Evolutionary conservation across 2,797 vertebrate species (phyloP).

Genomic region (Psittacula echo): DNA sequence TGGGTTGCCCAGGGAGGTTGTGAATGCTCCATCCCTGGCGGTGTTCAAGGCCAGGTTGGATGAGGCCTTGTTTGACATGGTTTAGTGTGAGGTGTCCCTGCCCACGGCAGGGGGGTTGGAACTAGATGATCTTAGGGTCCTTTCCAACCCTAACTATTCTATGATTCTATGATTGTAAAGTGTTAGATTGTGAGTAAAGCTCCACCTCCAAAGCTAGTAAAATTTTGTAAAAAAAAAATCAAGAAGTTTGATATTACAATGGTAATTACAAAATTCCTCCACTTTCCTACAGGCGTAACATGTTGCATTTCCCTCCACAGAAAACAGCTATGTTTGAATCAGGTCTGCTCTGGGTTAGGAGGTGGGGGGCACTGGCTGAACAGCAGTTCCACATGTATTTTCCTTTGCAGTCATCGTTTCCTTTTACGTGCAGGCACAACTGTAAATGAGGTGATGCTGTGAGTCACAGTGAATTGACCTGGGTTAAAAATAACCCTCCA

Average conservation of each 20-base stretch:
- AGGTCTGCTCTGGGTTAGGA: neutral
- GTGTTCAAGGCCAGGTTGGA: no score
- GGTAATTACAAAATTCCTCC: neutral
- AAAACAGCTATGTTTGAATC: neutral
- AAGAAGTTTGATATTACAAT: rapidly evolving
- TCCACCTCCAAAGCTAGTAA: neutral
- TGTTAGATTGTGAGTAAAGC: neutral
- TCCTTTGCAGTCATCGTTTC: neutral
- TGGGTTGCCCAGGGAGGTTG: no score
- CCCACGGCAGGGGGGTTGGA: no score
- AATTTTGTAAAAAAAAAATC: neutral
- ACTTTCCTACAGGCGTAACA: neutral
- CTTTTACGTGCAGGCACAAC: neutral
- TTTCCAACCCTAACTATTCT: no score
- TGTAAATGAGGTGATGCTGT: constrained; percentile 2
- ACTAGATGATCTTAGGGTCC: no score
- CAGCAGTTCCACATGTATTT: neutral
- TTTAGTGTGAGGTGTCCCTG: no score
- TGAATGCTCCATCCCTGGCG: no score
- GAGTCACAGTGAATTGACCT: neutral
- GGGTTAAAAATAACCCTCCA: constrained; percentile 18
- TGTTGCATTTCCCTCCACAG: neutral
- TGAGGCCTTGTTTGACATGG: no score
- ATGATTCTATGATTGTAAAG: neutral
- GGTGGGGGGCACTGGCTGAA: neutral